Base-by-base conservation (phyloP, 2,113 vertebrate species). In the Panurus biarmicus region DNA sequence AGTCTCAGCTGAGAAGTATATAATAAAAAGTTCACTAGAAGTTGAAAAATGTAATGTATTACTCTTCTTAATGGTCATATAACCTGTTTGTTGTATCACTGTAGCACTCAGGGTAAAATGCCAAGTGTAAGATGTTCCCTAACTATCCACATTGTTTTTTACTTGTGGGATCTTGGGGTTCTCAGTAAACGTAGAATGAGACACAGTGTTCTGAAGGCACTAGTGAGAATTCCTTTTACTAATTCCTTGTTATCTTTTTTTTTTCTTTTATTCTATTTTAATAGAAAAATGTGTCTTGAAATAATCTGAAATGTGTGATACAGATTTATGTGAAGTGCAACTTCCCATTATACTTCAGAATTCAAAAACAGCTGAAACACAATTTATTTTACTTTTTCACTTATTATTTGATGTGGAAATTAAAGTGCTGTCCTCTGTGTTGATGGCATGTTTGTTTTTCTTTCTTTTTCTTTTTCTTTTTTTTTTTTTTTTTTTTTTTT, bases 391-490 rank as follows among this genome's bases (percentile, higher is more conserved):
- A 50, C 23, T 79, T 88, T 74, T 71, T 44, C 14, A 40, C 5
- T 65, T 84, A 19, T 60, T 75, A 20, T 61, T 76, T 87, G 33
- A 4, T 66, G 8, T 72, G 45, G 13, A 92, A 87, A 69, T 48
- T 77, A 35, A 89, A 71, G 20, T 21, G 6, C 24, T 78, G 12
- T 48, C 5, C 12, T 81, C 40, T 76, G 16, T 77, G 40, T 25
- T 82, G 26, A 28, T 66, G 19, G 2, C 9, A 16, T 10, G 2
- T 24, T 71, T 36, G 11, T 10, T 15, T 18, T 26, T 9, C 6
- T 15, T 5, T 4, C 2, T 21, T 8, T 2, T 23, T 3, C 7
- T 6, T 48, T 44, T 15, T 13, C 5, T 2, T 14, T 20, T 54
- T 50, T 54, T 62, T 12, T 8, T 23, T 3, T 10, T 6, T 48